These are phyloP conservation scores for Tipula helvola DNA, from an alignment of 2,888 invertebrate species.

Conservation along the genomic window DNA sequence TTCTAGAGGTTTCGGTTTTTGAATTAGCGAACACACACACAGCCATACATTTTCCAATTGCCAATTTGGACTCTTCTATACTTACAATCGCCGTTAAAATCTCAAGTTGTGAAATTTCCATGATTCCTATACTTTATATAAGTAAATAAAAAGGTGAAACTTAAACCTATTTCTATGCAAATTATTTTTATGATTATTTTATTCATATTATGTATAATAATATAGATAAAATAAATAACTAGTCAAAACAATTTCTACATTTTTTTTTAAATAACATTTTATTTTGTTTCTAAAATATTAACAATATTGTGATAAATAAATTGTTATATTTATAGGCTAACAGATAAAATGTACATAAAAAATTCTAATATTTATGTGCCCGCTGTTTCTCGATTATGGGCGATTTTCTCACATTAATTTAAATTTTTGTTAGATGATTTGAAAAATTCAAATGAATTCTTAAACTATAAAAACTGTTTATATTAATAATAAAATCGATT, in stretches of 20 bases:
- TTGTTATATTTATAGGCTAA: neutral
- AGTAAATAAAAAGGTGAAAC: neutral
- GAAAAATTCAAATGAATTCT: too few species aligned
- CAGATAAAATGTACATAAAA: neutral
- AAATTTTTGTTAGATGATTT: too few species aligned
- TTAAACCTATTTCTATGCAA: slow-evolving; percentile 4
- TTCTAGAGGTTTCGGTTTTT: too few species aligned
- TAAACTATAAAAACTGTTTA: too few species aligned
- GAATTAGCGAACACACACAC: too few species aligned
- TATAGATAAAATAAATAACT: neutral
- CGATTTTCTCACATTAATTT: neutral
- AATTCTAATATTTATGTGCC: neutral
- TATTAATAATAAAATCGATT: too few species aligned
- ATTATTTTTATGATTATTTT: neutral
- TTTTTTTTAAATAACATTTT: neutral
- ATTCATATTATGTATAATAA: neutral
- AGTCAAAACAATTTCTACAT: neutral
- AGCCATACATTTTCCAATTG: too few species aligned
- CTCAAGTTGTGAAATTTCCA: neutral
- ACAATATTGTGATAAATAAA: neutral
- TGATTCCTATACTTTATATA: neutral
- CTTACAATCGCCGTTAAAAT: too few species aligned
- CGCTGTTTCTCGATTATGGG: neutral
- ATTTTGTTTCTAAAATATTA: neutral
- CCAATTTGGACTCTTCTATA: too few species aligned